Base-by-base conservation (phyloP, 1,140 invertebrate genomes). In the Coenobita brevimanus region DNA sequence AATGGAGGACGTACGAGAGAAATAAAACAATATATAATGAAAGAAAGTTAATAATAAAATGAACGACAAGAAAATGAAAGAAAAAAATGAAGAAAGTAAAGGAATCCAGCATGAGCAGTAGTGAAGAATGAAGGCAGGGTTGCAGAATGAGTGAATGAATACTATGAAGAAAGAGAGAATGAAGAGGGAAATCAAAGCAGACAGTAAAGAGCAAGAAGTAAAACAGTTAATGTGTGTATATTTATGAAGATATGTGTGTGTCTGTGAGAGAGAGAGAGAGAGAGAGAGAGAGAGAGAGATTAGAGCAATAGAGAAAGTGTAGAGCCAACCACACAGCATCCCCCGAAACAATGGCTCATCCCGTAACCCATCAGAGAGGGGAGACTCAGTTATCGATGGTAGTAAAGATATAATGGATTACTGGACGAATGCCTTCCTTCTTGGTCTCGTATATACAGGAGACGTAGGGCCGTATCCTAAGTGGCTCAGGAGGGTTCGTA, bases 241-340 rank as follows among this genome's bases (percentile, higher is more conserved):
- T 54, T 10, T 54, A 54, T 54, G 21, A 10, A 54, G 8, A 54
- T 54, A 54, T 54, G 21, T 54, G 21, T 54, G 21, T 54, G 21
- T 54, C 8, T 54, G 6, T 33, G 38, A 41, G 69, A 73, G 69
- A 41, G 38, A 41, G 69, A 73, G 69, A 73, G 38, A 41, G 69
- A 73, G 38, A 73, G 38, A 41, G 69, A 73, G 69, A 41, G 38
- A 41, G 69, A 73, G 69, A 41, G 21, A 36, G 69, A 27, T 21
- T 6, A 69, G 24, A 33, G 27, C 10, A 8, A 10, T n/a, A 6
- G 6, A 57, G 54, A 57, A 41, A 36, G 27, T 13, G 69, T 41
- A 21, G 38, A 17, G 30, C 4, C 3, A 73, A 36, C 3, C 8
- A 15, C 8, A 8, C 64, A 24, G 8, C 30, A 33, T 10, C 64